phyloP scores from a whole-genome alignment of 2,888 invertebrate genomes.

The Cabera pusaria region DNA sequence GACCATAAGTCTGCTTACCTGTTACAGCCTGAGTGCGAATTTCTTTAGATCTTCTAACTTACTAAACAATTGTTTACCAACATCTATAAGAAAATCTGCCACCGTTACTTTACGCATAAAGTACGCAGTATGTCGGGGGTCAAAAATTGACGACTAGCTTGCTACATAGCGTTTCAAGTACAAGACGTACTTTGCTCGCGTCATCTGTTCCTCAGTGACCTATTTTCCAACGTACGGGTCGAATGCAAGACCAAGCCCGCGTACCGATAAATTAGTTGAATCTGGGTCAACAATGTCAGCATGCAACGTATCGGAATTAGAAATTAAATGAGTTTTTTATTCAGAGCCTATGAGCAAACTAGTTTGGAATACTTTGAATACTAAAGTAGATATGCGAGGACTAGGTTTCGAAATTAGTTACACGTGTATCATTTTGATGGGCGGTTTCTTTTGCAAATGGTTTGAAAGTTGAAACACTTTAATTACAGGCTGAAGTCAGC shows the following conservation, averaged over 20 bases:
- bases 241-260: constrained; percentile 31
- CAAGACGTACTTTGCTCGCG: constrained; percentile 9
- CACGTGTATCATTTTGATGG: constrained; percentile 14
- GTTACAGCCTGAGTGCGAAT: too few relatives aligned
- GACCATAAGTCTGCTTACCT: too few relatives aligned
- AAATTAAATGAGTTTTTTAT: constrained; percentile 20
- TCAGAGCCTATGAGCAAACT: constrained; percentile 16
- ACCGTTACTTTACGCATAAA: too few relatives aligned
- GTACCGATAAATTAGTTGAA: constrained; percentile 24
- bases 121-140: too few relatives aligned
- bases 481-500: too few relatives aligned
- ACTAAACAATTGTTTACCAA: too few relatives aligned
- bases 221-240: constrained; percentile 12
- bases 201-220: constrained; percentile 14
- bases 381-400: constrained; percentile 14
- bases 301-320: constrained; percentile 28
- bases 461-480: too few relatives aligned
- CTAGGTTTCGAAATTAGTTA: constrained; percentile 11
- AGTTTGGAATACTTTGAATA: constrained; percentile 18
- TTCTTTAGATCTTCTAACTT: too few relatives aligned
- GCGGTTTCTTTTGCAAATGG: constrained; percentile 7
- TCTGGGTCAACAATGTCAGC: constrained; percentile 31
- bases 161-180: too few relatives aligned
- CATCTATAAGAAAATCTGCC: too few relatives aligned
- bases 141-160: too few relatives aligned